phyloP scores from a whole-genome alignment of 2,797 vertebrate species.

The Remorina albescens region DNA sequence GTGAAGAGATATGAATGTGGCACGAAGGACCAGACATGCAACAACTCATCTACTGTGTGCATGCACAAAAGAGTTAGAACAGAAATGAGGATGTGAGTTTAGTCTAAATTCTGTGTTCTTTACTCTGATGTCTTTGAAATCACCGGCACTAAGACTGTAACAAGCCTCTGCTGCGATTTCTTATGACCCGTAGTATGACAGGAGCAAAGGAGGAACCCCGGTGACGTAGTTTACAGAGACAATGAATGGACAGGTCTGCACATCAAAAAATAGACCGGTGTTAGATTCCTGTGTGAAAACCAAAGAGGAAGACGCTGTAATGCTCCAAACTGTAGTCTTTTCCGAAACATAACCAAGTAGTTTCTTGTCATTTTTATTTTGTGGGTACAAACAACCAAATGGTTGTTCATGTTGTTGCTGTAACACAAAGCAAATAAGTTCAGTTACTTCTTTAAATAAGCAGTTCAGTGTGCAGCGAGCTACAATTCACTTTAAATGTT shows the following conservation, averaged over 20 bases:
- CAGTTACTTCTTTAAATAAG: constrained; percentile 1
- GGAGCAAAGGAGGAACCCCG: background rate
- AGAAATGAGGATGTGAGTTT: background rate
- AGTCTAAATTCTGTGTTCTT: background rate
- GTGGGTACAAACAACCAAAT: too few relatives aligned
- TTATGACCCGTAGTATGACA: too few relatives aligned
- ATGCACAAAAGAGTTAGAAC: background rate
- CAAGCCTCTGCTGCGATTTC: too few relatives aligned
- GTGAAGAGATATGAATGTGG: constrained; percentile 18
- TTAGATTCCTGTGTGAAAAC: too few relatives aligned
- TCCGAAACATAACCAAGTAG: too few relatives aligned
- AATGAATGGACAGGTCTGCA: background rate
- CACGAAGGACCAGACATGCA: background rate
- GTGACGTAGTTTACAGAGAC: background rate
- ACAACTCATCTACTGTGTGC: background rate
- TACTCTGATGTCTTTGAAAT: background rate
- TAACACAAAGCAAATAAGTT: background rate
- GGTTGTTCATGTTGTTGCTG: background rate
- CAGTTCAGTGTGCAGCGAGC: background rate
- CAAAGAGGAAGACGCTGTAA: background rate
- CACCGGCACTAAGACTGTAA: background rate
- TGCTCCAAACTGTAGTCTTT: background rate
- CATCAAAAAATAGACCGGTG: too few relatives aligned
- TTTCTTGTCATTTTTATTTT: too few relatives aligned
- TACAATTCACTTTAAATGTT: background rate